Conservation (phyloP, 2,888 invertebrate genomes). For the Lasioglossum malachurum region DNA sequence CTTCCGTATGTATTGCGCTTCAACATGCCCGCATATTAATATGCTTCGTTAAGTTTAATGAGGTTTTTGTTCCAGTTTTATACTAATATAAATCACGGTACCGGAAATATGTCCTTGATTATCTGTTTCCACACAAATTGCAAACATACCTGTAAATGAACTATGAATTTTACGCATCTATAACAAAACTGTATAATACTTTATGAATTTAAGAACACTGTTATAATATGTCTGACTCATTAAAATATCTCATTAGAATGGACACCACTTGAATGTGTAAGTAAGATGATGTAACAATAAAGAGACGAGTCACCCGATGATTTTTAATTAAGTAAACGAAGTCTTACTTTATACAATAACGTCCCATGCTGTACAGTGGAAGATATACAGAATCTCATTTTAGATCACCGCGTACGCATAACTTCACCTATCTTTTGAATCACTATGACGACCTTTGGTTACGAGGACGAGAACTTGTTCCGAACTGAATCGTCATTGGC, state of each 20-base stretch:
- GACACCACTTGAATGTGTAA: background rate
- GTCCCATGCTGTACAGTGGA: background rate
- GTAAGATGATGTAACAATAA: background rate
- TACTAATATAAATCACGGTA: background rate
- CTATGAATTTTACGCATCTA: background rate
- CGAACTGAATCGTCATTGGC: background rate
- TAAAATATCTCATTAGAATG: background rate
- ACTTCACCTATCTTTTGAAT: background rate
- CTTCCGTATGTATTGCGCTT: background rate
- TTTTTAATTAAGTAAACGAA: background rate
- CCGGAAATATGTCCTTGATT: background rate
- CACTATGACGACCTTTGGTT: background rate
- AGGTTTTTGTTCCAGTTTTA: background rate
- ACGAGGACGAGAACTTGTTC: background rate
- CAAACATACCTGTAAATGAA: background rate
- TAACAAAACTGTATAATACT: background rate
- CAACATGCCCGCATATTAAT: background rate
- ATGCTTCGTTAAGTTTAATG: background rate
- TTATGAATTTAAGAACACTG: background rate
- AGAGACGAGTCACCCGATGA: background rate
- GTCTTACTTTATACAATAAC: background rate
- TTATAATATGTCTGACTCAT: background rate
- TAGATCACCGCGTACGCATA: background rate
- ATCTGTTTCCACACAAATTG: background rate
- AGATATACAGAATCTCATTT: background rate